Evolutionary conservation across 2,113 vertebrate genomes (phyloP), one percentile per base, ranked within the genome.

Genomic region (Shinisaurus crocodilurus): DNA sequence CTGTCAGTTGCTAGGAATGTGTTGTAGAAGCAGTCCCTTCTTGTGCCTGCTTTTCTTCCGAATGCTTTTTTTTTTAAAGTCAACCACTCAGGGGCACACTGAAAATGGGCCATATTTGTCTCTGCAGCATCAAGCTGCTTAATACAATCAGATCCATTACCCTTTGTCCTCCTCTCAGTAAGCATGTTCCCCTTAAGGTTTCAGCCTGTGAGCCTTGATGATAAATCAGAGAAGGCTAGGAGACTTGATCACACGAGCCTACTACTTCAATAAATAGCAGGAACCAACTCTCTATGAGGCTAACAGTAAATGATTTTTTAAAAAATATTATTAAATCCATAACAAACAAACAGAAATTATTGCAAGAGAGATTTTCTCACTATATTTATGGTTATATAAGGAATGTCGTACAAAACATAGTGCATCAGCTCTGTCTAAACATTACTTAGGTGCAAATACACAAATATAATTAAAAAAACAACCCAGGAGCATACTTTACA

Each of bases 401-500:
- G 96, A 97, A 97, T 96, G 94, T 96, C 91, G 92, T 98, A 98
- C 97, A 98, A 98, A 98, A 97, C 97, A 96, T 97, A 97, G 97
- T 97, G 96, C 94, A 95, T 97, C 92, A 90, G 97, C 96, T 97
- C 96, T 97, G 90, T 97, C 97, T 97, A 97, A 97, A 97, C 96
- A 94, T 96, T 95, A 97, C 97, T 96, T 96, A 97, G 96, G 96
- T 97, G 97, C 97, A 96, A 97, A 96, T 97, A 97, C 97, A 97
- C 96, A 97, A 96, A 97, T 96, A 94, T 97, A 96, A 96, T 97
- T 95, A 93, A 87, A 96, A 96, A 93, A 96, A 77, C 57, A 88
- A 81, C 60, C 25, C 60, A 95, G 86, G 91, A 94, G 95, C 93
- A 95, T 97, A 97, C 97, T 97, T 97, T 97, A 97, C 95, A 98